Percentiles rank a stretch among this genome's conserved stretches.
phyloP scores from a whole-genome alignment of 2,888 invertebrate species.

The Terebella lapidaria region DNA sequence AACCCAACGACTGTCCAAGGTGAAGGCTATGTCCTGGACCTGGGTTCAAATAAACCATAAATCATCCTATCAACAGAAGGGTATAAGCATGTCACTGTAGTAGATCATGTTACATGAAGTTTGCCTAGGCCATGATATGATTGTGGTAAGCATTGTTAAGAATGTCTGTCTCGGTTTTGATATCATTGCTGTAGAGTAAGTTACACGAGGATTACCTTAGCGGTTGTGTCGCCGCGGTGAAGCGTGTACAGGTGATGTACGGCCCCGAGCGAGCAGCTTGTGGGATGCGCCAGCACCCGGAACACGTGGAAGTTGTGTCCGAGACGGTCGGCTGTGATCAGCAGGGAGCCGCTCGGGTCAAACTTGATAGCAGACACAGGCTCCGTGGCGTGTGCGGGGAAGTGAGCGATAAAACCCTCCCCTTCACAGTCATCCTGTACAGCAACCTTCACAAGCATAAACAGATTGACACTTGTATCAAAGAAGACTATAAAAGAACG shows the following conservation, averaged over 20 bases:
- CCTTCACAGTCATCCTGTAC: constrained; percentile 61
- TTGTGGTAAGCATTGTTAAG: neutral
- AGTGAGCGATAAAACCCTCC: constrained; percentile 57
- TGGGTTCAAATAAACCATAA: too few species aligned
- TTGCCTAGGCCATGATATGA: neutral
- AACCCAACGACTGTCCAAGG: constrained; percentile 91
- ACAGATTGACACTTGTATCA: too few species aligned
- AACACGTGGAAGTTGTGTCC: constrained; percentile 97
- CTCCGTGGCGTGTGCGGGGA: constrained; percentile 68
- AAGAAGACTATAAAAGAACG: too few species aligned
- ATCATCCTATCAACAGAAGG: too few species aligned
- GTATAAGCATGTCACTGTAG: neutral
- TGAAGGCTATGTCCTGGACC: constrained; percentile 82
- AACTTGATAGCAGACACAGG: constrained; percentile 82
- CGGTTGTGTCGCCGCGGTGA: constrained; percentile 91
- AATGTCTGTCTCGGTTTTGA: neutral
- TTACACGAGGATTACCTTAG: constrained; percentile 75
- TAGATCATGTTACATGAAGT: neutral
- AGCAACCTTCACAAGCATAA: constrained; percentile 50
- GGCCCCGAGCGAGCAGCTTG: constrained; percentile 73
- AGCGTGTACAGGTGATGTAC: constrained; percentile 86
- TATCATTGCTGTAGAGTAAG: neutral
- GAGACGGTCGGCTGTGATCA: constrained; percentile 84
- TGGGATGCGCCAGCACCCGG: constrained; percentile 86
- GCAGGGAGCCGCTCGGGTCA: constrained; percentile 81